These are phyloP conservation scores for Periplaneta americana DNA, from an alignment of 1,140 invertebrate genomes.

Conservation along the genomic window DNA sequence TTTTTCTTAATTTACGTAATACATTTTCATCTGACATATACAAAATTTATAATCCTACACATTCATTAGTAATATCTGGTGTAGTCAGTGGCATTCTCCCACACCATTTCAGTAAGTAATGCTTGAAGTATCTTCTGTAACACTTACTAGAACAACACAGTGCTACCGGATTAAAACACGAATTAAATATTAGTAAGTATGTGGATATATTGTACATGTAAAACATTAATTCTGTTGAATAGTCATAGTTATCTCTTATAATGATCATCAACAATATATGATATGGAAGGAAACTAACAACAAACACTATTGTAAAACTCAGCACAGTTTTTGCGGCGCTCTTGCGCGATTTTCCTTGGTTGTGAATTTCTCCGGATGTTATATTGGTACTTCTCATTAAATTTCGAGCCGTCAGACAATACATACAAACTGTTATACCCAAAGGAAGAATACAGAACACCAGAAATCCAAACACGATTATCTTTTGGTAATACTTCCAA, in stretches of 20 bases:
- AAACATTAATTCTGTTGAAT: not conserved
- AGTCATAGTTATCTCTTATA: not conserved
- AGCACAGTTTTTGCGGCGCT: not conserved
- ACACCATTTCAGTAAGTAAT: not conserved
- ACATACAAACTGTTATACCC: not conserved
- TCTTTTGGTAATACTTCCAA: not conserved
- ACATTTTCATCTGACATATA: too few species aligned
- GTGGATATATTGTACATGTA: not conserved
- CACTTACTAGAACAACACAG: not conserved
- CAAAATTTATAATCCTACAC: too few species aligned
- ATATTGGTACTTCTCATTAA: not conserved
- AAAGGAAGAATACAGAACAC: not conserved
- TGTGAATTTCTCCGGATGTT: not conserved
- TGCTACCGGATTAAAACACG: not conserved
- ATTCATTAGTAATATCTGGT: too few species aligned
- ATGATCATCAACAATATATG: not conserved
- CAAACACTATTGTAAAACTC: not conserved
- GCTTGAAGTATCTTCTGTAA: not conserved
- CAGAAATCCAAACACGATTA: not conserved
- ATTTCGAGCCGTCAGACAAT: not conserved
- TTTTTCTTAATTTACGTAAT: too few species aligned
- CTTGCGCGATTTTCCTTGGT: not conserved
- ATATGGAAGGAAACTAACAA: not conserved
- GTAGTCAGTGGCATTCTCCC: too few species aligned
- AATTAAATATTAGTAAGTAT: not conserved